Base-by-base conservation (phyloP, 2,888 invertebrate species). In the Ophion obscuratus region DNA sequence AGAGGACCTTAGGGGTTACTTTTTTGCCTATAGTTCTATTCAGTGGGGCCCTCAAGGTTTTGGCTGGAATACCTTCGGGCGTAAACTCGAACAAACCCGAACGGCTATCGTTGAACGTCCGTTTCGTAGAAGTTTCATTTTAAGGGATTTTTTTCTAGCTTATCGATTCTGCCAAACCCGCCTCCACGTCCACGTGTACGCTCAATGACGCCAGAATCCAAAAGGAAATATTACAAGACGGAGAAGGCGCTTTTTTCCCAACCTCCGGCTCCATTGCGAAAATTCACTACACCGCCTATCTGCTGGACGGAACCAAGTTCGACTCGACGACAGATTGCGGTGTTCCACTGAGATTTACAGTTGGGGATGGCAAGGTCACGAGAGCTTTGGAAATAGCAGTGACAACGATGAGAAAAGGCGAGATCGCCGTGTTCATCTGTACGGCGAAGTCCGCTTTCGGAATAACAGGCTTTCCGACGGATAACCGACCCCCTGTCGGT, bases 361-460 rank as follows among this genome's bases (percentile, higher is more conserved):
- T 99, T 70, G 98, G 98, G 86, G 97, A 97, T 96, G 97, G 96
- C 0, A 94, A 94, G 76, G 98, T 99, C 1, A 99, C 99, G 88
- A 97, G 97, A 95, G 98, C 97, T 94, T 99, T 99, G 97, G 99
- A 99, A 91, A 95, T 98, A 88, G 99, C 98, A 44, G 97, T 99
- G 20, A 97, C 97, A 0, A 97, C 98, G 0, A 99, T 99, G 99
- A 97, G 97, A 94, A 97, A 96, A 90, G 98, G 98, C 0, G 99
- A 99, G 94, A 95, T 97, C 77, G 97, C 98, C 71, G 95, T 96
- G 76, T 94, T 99, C 74, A 97, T 97, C 0, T 98, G 99, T 94
- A 96, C 97, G 75, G 96, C 99, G 0, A 96, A 98, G 84, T 99
- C 98, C 95, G 99, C 98, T 0, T 99, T 99, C 92, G 99, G 99